Evolutionary conservation across 2,797 vertebrate species (phyloP).

Genomic region (Lutjanus campechanus): DNA sequence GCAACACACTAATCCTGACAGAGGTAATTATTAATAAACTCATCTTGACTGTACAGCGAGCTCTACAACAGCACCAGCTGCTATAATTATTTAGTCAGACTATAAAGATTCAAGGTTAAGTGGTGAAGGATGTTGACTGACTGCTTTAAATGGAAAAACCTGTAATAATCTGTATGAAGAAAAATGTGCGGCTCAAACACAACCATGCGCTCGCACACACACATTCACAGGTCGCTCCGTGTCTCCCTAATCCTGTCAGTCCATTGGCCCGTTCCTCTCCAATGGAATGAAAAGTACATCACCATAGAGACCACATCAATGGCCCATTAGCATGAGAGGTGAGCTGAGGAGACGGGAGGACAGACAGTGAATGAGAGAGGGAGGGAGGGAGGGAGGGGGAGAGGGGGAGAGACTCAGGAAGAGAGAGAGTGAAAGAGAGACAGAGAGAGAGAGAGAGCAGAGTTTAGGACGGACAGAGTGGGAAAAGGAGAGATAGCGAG

Average conservation of each 20-base stretch:
- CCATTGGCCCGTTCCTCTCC: constrained; percentile 54
- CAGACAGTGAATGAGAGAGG: constrained; percentile 21
- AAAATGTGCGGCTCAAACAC: constrained; percentile 3
- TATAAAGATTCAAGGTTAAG: neutral
- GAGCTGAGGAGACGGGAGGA: constrained; percentile 58
- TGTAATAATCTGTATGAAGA: neutral
- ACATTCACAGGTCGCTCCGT: constrained; percentile 28
- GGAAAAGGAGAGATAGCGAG: constrained; percentile 31
- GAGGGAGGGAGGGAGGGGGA: constrained; percentile 5
- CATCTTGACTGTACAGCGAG: neutral
- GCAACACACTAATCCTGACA: too few relatives aligned
- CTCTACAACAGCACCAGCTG: neutral
- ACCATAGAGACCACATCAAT: constrained; percentile 78
- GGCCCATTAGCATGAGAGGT: constrained; percentile 70
- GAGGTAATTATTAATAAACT: too few relatives aligned
- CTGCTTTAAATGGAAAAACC: constrained; percentile 2
- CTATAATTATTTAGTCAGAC: neutral
- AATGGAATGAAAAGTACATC: constrained; percentile 63
- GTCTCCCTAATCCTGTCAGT: constrained; percentile 57
- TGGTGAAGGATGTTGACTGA: neutral
- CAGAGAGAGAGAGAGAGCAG: neutral
- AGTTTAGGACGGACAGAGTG: constrained; percentile 27
- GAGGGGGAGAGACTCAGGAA: too few relatives aligned
- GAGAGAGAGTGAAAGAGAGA: neutral
- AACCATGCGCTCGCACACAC: constrained; percentile 1